A percentile compares a stretch with the other conserved stretches of the same genome.
Conservation (phyloP, 53 echinoderm and acorn worm species). For the Pentamera pediparva region DNA sequence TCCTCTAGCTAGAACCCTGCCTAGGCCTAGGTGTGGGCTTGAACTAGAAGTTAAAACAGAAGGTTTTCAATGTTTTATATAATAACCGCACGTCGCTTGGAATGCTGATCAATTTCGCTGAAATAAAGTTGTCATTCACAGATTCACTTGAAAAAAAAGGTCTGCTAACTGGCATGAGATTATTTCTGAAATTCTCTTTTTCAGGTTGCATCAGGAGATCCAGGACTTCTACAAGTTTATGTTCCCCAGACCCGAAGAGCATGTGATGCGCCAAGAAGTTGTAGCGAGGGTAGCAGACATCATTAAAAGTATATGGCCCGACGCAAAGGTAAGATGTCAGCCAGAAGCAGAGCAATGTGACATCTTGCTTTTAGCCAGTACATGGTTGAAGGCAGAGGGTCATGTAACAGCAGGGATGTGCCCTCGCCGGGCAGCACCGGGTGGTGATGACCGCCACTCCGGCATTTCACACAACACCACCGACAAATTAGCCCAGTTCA, state of each 20-base stretch:
- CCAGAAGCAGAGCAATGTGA: background rate
- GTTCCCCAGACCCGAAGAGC: constrained; percentile 83
- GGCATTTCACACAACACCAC: no score
- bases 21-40: no score
- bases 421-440: no score
- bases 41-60: no score
- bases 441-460: no score
- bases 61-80: background rate
- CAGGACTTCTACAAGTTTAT: constrained; percentile 84
- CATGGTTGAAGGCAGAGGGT: no score
- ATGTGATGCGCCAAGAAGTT: constrained; percentile 87
- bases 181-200: background rate
- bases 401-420: no score
- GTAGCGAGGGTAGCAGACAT: constrained; percentile 74
- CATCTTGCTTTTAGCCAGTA: background rate
- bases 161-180: background rate
- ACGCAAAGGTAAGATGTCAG: constrained; percentile 79
- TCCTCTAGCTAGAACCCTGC: no score
- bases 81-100: background rate
- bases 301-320: constrained; percentile 83
- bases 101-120: no score
- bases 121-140: no score
- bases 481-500: no score
- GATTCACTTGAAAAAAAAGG: no score
- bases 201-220: constrained; percentile 82